Evolutionary conservation across 2,113 vertebrate species (phyloP).

Genomic region (Dipodomys ordii): DNA sequence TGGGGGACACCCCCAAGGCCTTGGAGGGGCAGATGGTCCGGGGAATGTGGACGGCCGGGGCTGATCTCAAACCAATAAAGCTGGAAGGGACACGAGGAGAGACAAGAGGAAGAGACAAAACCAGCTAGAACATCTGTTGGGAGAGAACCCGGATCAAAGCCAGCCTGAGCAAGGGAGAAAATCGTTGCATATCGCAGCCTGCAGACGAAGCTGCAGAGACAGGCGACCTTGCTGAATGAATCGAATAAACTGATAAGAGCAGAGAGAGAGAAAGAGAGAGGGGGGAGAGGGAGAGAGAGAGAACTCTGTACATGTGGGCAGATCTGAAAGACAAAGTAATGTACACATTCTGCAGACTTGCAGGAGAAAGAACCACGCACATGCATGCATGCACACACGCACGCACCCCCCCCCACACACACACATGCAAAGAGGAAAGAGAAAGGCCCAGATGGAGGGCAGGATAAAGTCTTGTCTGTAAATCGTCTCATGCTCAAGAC

Average conservation of each 20-base stretch:
- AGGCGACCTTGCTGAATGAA: conserved; percentile 2
- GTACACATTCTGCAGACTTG: not conserved
- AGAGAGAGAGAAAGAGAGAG: not conserved
- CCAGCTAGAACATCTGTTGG: conserved; percentile 48
- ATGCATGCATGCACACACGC: too few relatives aligned
- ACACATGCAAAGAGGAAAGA: not conserved
- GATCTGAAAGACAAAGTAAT: not conserved
- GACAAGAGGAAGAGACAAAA: not conserved
- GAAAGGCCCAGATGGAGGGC: not conserved
- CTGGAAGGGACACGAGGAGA: not conserved
- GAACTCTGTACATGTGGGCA: not conserved
- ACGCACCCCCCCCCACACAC: too few relatives aligned
- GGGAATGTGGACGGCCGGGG: not conserved
- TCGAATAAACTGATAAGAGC: conserved; percentile 24
- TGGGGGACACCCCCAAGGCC: not conserved
- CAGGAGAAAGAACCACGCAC: too few relatives aligned
- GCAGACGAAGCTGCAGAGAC: conserved; percentile 17
- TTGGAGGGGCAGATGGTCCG: not conserved
- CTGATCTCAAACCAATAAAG: not conserved
- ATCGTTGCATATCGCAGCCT: not conserved
- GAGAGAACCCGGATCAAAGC: conserved; percentile 51
- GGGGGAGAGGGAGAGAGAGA: not conserved
- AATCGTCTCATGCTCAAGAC: not conserved
- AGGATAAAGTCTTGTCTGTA: not conserved
- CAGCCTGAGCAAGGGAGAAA: conserved; percentile 36